Evolutionary conservation across 1,140 invertebrate species (phyloP), one percentile per base, ranked within the genome.

Genomic region (Tenebrio molitor): DNA sequence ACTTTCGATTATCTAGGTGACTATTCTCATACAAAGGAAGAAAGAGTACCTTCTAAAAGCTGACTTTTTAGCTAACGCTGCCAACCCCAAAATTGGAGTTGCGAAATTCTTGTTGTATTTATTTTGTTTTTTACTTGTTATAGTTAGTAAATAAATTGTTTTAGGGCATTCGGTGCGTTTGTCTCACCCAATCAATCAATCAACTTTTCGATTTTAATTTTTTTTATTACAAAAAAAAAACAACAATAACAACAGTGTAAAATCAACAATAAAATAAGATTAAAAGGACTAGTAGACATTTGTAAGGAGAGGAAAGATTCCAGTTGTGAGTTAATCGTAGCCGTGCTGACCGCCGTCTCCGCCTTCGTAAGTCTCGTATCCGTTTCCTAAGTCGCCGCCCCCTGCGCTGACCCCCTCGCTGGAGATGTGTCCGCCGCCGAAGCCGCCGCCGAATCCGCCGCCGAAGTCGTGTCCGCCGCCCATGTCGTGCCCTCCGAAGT

Each of bases 301-400:
- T 71, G 65, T 72, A 66, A 62, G 75, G 75, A 73, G 71, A 76
- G 71, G 67, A 33, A 67, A 62, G 42, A 72, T 36, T 44, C 10
- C 23, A 39, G 36, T 12, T 17, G 70, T 5, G 10, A 72, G 15
- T 69, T 74, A 79, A 46, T 79, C 74, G 76, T 80, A 80, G 68
- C 79, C 79, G 8, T 72, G 68, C 63, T 80, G 79, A 25, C 77
- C 76, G 65, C 73, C 77, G 29, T 74, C 77, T n/a, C 75, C 74
- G n/a, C 77, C 74, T 6, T 73, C 77, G 25, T 76, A 73, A 58
- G 42, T 64, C n/a, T 64, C 69, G 23, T 76, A 69, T 29, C 72
- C 68, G 15, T 64, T 70, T 14, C 69, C 75, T n/a, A 46, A 46
- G 15, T 73, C 58, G 44, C 63, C 58, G 44, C 63, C 68, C 42